These are phyloP conservation scores for Taphrorychus bicolor DNA, from an alignment of 2,888 invertebrate species.

Conservation along the genomic window DNA sequence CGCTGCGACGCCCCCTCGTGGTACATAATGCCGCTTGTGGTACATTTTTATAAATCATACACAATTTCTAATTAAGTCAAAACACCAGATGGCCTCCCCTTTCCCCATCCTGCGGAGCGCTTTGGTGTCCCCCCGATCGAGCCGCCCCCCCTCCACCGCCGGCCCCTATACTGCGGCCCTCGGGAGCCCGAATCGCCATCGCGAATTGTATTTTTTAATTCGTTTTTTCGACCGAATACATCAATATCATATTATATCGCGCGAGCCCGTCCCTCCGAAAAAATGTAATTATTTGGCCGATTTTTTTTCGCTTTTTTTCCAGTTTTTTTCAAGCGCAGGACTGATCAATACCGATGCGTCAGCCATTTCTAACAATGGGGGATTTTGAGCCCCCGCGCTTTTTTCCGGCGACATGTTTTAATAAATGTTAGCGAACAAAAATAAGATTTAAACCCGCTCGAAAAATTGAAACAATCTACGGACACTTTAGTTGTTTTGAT, in stretches of 20 bases:
- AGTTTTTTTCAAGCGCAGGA: slow-evolving; percentile 38
- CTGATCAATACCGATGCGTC: slow-evolving; percentile 41
- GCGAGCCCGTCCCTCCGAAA: slow-evolving; percentile 38
- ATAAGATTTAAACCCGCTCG: too few relatives aligned
- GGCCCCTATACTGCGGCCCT: slow-evolving; percentile 3
- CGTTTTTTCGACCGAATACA: slow-evolving; percentile 41
- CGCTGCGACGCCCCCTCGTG: too few relatives aligned
- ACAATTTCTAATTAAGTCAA: slow-evolving; percentile 27
- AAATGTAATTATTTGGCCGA: slow-evolving; percentile 42
- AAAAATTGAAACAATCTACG: too few relatives aligned
- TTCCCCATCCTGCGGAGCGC: slow-evolving; percentile 10
- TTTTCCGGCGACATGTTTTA: slow-evolving; percentile 12
- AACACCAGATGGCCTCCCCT: slow-evolving; percentile 22
- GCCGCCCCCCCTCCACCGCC: slow-evolving; percentile 24
- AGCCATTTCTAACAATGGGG: slow-evolving; percentile 39
- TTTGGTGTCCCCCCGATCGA: slow-evolving; percentile 11
- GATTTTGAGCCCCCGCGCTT: slow-evolving; percentile 24
- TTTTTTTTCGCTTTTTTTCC: slow-evolving; percentile 37
- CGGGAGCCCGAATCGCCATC: slow-evolving; percentile 38
- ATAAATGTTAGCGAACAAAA: too few relatives aligned
- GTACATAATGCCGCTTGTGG: not conserved
- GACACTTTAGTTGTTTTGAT: too few relatives aligned
- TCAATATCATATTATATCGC: slow-evolving; percentile 42
- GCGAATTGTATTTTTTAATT: slow-evolving; percentile 42
- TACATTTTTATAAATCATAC: not conserved